A percentile compares a stretch with the other conserved stretches of the same genome.
phyloP scores from a whole-genome alignment of 1,140 invertebrate species.

The Fragariocoptes setiger region DNA sequence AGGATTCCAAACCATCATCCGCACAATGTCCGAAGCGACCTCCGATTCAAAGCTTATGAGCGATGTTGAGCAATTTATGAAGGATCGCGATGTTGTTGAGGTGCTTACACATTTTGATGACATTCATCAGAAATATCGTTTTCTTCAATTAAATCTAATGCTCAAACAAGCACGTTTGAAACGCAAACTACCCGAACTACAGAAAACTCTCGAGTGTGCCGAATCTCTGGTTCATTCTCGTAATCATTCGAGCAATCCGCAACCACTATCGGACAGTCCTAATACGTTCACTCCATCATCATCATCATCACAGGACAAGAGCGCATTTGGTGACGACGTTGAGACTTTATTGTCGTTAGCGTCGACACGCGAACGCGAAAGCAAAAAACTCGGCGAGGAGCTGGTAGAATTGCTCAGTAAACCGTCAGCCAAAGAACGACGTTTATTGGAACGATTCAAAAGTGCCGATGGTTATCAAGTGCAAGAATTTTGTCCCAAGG shows the following conservation, averaged over 20 bases:
- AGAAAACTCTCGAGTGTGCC: constrained; percentile 64
- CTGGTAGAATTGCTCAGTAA: constrained; percentile 71
- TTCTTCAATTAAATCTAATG: constrained; percentile 66
- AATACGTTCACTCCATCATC: constrained; percentile 8
- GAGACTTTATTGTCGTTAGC: constrained; percentile 64
- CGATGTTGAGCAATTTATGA: constrained; percentile 82
- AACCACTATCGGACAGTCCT: constrained; percentile 3
- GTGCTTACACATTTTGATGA: constrained; percentile 58
- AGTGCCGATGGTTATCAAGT: constrained; percentile 61
- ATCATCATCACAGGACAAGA: too few relatives aligned
- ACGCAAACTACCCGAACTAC: constrained; percentile 66
- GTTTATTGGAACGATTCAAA: constrained; percentile 64
- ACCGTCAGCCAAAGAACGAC: constrained; percentile 77
- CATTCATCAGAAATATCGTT: constrained; percentile 76
- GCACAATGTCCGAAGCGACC: too few relatives aligned
- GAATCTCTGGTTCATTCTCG: constrained; percentile 28
- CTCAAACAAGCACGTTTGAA: constrained; percentile 44
- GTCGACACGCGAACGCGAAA: constrained; percentile 72
- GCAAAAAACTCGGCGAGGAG: constrained; percentile 76
- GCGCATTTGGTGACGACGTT: constrained; percentile 2
- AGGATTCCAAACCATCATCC: too few relatives aligned
- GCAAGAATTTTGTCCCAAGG: constrained; percentile 71
- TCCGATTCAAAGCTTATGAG: constrained; percentile 18
- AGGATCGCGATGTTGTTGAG: constrained; percentile 39
- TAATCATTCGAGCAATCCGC: constrained; percentile 4